Evolutionary conservation across 2,888 invertebrate genomes (phyloP), one percentile per base, ranked within the genome.

Genomic region (Heliconius erato): DNA sequence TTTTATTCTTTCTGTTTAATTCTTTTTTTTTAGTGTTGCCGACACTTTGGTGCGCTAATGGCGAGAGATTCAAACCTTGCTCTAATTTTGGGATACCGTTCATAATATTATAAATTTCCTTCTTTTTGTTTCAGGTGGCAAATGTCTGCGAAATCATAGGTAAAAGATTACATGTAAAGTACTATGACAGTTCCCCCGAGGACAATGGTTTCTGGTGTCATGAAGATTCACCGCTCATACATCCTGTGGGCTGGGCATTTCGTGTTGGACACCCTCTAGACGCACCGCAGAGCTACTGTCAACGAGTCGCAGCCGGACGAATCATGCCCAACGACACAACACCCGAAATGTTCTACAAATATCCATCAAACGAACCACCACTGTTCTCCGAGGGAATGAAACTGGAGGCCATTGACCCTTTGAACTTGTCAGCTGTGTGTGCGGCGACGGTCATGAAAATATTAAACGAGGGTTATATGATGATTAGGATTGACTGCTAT

Each of bases 141-240:
- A 98, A 98, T 76, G 98, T 99, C 74, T 97, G 98, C 86, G 98
- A 98, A 93, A 98, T 99, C 87, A 97, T 99, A 59, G 99, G 99
- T 0, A 99, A 99, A 91, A 96, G 99, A 80, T 96, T 99, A 82
- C 98, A 98, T 88, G 97, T 99, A 2, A 97, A 98, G 88, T 99
- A 99, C 93, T 98, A 98, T 87, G 98, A 98, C 88, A 97, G 98
- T 84, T 96, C 97, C 19, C 96, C 97, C 0, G 97, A 98, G 85
- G 98, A 98, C 84, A 97, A 97, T 87, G 98, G 99, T 6, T 99
- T 99, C 92, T 99, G 99, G 99, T 99, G 99, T 91, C 99, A 99
- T 87, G 99, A 99, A 93, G 98, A 98, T 91, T 99, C 99, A 0
- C 98, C 99, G 0, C 96, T 99, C 19, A 98, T 99, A 85, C 99